Percentiles rank a stretch among this genome's conserved stretches.
Evolutionary conservation across 2,797 vertebrate species (phyloP).

Genomic region (Cryptoprocta ferox): DNA sequence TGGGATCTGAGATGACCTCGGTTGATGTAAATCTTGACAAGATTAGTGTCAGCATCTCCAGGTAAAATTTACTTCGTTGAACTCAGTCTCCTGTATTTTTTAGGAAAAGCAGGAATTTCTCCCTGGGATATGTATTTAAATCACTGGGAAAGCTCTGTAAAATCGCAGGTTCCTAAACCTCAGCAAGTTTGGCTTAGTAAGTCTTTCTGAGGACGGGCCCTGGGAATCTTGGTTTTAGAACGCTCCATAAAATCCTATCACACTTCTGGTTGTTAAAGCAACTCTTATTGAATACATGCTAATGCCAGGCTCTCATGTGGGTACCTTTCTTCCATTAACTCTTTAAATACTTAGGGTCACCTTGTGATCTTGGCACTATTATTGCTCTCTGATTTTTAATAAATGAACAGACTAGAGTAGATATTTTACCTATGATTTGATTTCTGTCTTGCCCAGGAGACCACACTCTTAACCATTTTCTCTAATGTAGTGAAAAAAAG

Average conservation of each 20-base stretch:
- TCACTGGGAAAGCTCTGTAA: neutral
- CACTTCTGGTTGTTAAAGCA: neutral
- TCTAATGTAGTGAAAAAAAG: neutral
- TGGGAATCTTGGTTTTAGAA: neutral
- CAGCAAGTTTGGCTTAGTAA: neutral
- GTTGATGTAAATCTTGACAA: neutral
- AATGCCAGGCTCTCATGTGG: neutral
- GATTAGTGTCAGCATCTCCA: neutral
- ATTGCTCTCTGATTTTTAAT: neutral
- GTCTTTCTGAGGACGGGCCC: neutral
- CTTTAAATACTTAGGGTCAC: neutral
- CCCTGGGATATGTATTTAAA: neutral
- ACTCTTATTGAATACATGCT: neutral
- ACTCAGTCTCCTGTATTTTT: neutral
- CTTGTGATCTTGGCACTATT: neutral
- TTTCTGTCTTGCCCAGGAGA: neutral
- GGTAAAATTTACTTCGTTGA: neutral
- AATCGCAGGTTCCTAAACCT: neutral
- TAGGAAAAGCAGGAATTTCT: neutral
- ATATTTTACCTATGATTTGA: neutral
- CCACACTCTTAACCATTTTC: neutral
- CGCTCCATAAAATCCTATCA: neutral
- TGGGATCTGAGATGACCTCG: neutral
- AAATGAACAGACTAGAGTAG: neutral
- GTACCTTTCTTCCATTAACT: neutral